Conservation (phyloP, 2,888 invertebrate genomes). For the Eristalis intricaria region DNA sequence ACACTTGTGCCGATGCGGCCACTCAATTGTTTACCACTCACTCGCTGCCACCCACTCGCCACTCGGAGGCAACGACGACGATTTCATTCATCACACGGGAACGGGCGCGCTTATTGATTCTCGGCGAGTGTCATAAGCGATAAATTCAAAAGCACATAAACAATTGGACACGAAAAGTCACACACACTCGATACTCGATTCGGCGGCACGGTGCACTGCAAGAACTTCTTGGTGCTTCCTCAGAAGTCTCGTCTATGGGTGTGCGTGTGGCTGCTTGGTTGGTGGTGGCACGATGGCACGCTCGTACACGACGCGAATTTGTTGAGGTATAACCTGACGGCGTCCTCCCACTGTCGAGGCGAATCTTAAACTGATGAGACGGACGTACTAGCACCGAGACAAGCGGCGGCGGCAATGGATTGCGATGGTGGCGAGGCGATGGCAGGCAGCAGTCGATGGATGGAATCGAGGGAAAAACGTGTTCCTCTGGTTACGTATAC, state of each 20-base stretch:
- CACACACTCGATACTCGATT: neutral
- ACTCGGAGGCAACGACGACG: neutral
- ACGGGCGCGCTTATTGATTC: neutral
- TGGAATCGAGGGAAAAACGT: constrained; percentile 60
- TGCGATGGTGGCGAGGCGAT: constrained; percentile 12
- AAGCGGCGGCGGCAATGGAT: constrained; percentile 48
- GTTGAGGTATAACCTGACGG: constrained; percentile 45
- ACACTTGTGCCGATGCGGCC: constrained; percentile 12
- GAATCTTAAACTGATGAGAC: constrained; percentile 67
- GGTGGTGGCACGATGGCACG: neutral
- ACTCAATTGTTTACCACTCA: constrained; percentile 42
- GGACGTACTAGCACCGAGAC: constrained; percentile 45
- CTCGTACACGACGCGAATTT: constrained; percentile 54
- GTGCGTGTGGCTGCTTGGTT: neutral
- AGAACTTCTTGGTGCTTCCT: neutral
- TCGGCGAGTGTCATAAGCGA: neutral
- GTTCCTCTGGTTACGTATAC: constrained; percentile 71
- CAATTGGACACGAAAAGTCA: constrained; percentile 9
- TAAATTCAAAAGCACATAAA: constrained; percentile 7
- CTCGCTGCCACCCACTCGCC: neutral
- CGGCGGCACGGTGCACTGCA: neutral
- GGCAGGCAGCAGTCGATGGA: constrained; percentile 14
- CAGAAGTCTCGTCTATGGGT: constrained; percentile 11
- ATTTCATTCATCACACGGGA: constrained; percentile 14
- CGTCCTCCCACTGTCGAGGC: constrained; percentile 66